These are phyloP conservation scores for Edolisoma coerulescens DNA, from an alignment of 2,113 vertebrate species.

Conservation along the genomic window DNA sequence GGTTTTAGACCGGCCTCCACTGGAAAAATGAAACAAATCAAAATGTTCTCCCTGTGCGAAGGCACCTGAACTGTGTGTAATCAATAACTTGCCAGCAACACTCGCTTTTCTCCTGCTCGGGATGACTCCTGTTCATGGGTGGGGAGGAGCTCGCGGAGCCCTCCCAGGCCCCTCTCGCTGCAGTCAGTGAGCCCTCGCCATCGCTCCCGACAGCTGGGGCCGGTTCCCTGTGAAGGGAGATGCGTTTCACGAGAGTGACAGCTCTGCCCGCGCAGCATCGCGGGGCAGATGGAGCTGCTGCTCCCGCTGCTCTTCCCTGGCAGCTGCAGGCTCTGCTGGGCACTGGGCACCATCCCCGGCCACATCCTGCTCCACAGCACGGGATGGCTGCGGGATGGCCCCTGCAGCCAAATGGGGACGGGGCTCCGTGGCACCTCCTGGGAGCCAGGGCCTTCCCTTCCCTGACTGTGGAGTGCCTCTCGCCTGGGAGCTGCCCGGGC, in stretches of 20 bases:
- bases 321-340: background rate
- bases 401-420: background rate
- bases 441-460: background rate
- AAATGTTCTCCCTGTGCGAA: background rate
- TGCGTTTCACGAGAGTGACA: background rate
- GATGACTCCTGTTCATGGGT: rapidly evolving
- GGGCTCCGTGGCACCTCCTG: background rate
- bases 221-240: background rate
- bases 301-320: background rate
- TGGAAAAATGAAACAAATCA: background rate
- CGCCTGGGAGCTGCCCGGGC: background rate
- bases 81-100: background rate
- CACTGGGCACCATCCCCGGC: background rate
- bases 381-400: background rate
- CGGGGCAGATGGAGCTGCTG: background rate
- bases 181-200: background rate
- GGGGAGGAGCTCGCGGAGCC: background rate
- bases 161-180: background rate
- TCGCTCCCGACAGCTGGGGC: background rate
- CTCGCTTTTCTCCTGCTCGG: rapidly evolving
- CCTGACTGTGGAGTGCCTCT: background rate
- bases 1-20: rapidly evolving
- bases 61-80: background rate
- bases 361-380: background rate
- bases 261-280: background rate